Evolutionary conservation across 2,888 invertebrate genomes (phyloP).

Genomic region (Deilephila elpenor): DNA sequence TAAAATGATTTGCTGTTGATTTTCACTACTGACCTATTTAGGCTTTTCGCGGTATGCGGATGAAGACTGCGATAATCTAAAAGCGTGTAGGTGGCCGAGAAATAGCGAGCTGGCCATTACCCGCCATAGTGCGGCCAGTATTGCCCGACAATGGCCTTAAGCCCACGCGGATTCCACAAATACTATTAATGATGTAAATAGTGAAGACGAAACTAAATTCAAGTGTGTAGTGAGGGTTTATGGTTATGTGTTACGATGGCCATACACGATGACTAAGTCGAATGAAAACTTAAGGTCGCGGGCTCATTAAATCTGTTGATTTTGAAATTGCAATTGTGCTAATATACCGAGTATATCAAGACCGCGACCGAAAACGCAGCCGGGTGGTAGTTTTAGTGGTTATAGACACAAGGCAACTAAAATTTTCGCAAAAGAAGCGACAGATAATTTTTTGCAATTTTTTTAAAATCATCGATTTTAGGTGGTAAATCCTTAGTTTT

Average conservation of each 20-base stretch:
- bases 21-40: conserved; percentile 32
- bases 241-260: neutral
- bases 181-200: conserved; percentile 4
- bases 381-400: no score
- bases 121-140: neutral
- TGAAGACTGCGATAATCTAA: neutral
- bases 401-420: no score
- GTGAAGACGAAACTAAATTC: neutral
- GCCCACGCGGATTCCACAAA: conserved; percentile 7
- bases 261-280: neutral
- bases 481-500: no score
- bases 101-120: conserved; percentile 21
- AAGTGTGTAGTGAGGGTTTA: neutral
- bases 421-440: no score
- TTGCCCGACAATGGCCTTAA: conserved; percentile 21
- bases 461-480: no score
- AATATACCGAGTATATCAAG: no score
- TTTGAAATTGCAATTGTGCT: no score
- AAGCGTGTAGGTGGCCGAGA: neutral
- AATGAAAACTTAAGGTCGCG: no score
- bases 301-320: no score
- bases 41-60: conserved; percentile 5
- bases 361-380: no score
- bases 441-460: no score
- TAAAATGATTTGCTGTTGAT: conserved; percentile 24